Conservation (phyloP, 1,140 invertebrate species). For the Drosophila nigrodunni region DNA sequence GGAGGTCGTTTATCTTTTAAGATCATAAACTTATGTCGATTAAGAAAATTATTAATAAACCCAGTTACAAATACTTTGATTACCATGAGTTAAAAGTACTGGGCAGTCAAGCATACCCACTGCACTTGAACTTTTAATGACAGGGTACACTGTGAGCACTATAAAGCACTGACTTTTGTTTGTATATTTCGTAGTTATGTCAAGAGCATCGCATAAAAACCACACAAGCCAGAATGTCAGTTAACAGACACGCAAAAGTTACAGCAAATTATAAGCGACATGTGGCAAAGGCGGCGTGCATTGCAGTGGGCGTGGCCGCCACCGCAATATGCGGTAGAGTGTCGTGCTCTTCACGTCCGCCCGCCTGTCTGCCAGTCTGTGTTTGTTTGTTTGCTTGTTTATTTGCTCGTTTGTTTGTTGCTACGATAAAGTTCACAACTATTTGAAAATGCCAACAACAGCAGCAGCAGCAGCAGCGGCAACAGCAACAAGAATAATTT, state of each 20-base stretch:
- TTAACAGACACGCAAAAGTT: constrained; percentile 60
- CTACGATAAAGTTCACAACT: constrained; percentile 74
- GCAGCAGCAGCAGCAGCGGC: constrained; percentile 31
- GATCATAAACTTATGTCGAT: too few relatives aligned
- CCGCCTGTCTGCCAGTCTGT: constrained; percentile 1
- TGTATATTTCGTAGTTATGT: constrained; percentile 15
- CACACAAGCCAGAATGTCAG: constrained; percentile 63
- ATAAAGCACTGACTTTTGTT: constrained; percentile 1
- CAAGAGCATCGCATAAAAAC: constrained; percentile 22
- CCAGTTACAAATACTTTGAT: too few relatives aligned
- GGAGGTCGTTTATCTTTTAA: too few relatives aligned
- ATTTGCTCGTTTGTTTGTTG: constrained; percentile 36
- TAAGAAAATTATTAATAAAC: too few relatives aligned
- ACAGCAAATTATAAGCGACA: constrained; percentile 73
- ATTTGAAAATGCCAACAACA: constrained; percentile 71
- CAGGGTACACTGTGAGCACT: constrained; percentile 2
- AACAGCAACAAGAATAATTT: constrained; percentile 6
- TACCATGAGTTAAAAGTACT: too few relatives aligned
- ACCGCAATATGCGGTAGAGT: constrained; percentile 58
- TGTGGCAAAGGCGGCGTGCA: constrained; percentile 46
- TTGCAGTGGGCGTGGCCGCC: constrained; percentile 41
- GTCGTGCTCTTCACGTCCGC: not conserved
- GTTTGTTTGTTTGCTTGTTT: constrained; percentile 28
- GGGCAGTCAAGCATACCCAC: not conserved
- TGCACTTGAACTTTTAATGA: not conserved